Conservation (phyloP, 2,113 vertebrate genomes). For the Regulus satrapa region DNA sequence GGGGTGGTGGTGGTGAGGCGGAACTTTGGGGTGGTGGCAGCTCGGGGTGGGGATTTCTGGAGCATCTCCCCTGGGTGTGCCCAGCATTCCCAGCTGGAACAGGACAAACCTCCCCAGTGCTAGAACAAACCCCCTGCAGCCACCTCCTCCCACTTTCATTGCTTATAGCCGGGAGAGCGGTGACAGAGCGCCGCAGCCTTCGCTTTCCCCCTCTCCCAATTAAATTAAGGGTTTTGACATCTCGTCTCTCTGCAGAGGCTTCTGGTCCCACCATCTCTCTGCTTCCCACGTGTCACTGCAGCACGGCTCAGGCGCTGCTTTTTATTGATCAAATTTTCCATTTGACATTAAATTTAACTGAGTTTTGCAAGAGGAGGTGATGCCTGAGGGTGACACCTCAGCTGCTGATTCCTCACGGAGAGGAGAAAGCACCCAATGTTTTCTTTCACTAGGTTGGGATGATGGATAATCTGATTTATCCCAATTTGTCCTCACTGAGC, state of each 20-base stretch:
- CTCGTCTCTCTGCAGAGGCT: not conserved
- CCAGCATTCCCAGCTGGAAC: not conserved
- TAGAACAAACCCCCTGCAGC: not conserved
- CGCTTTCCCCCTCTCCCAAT: not conserved
- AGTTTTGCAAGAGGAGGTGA: accelerated
- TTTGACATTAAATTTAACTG: not conserved
- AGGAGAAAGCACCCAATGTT: not conserved
- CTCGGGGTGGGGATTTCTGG: accelerated
- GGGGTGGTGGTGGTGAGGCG: not conserved
- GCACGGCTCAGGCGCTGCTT: not conserved
- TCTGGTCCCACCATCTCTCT: not conserved
- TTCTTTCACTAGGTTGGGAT: not conserved
- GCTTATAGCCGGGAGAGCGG: not conserved
- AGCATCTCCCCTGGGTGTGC: not conserved
- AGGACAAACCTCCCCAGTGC: not conserved
- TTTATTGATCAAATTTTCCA: not conserved
- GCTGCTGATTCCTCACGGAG: not conserved
- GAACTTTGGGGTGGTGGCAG: too few species aligned
- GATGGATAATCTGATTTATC: not conserved
- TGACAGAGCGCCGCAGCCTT: accelerated
- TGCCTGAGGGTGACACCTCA: not conserved
- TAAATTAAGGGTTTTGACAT: not conserved
- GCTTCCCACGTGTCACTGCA: not conserved
- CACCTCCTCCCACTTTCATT: accelerated
- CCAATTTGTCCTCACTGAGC: not conserved